Percentiles rank a stretch among this genome's conserved stretches.
These are phyloP conservation scores for Acronicta leporina DNA, from an alignment of 2,888 invertebrate genomes.

Conservation along the genomic window DNA sequence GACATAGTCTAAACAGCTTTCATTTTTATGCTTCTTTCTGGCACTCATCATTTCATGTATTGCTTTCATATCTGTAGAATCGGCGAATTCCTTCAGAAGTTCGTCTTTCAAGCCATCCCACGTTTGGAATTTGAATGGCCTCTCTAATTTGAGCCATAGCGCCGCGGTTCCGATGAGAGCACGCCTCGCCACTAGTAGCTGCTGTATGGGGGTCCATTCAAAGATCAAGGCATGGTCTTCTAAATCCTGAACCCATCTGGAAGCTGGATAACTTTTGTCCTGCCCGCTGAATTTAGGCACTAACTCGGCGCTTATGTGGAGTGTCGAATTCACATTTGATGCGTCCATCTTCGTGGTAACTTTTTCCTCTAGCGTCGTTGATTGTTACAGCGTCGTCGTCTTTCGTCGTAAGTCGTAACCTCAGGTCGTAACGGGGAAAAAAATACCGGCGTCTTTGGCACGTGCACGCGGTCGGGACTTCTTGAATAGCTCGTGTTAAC, in stretches of 20 bases:
- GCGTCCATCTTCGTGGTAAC: no score
- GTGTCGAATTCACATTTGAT: no score
- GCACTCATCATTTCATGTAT: background rate
- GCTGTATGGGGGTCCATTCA: background rate
- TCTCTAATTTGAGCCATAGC: background rate
- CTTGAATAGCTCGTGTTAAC: no score
- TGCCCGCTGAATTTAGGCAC: background rate
- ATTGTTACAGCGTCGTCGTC: no score
- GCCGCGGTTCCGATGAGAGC: background rate
- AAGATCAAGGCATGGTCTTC: background rate
- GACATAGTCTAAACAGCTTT: background rate
- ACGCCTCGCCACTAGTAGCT: background rate
- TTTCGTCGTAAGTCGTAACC: no score
- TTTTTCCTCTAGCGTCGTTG: no score
- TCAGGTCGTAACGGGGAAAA: no score
- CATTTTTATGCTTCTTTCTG: background rate
- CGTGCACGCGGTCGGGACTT: no score
- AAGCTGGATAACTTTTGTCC: background rate
- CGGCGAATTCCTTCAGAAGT: background rate
- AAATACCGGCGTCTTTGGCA: no score
- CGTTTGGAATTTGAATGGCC: background rate
- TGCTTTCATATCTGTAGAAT: background rate
- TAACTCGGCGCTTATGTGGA: no score
- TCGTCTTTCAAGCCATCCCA: background rate
- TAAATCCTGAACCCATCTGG: background rate